Conservation (phyloP, 2,797 vertebrate species). For the Netta rufina region DNA sequence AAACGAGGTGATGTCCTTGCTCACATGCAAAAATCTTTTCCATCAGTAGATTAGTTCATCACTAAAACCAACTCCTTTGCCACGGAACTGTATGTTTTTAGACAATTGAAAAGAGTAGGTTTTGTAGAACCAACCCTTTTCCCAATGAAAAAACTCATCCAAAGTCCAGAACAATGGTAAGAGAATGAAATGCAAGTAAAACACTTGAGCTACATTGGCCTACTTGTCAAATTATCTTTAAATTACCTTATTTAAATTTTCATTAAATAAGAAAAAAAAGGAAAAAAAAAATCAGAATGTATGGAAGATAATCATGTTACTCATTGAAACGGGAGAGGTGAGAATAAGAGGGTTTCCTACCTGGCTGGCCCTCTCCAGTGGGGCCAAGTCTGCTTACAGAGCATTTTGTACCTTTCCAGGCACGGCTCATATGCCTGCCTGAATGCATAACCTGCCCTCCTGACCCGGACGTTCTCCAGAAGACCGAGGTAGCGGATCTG, state of each 20-base stretch:
- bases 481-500: conserved; percentile 95
- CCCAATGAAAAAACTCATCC: not conserved
- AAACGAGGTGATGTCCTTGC: not conserved
- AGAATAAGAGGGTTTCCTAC: conserved; percentile 72
- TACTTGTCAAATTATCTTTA: not conserved
- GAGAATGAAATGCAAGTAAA: not conserved
- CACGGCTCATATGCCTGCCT: conserved; percentile 93
- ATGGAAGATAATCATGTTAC: not conserved
- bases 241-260: not conserved
- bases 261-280: not conserved
- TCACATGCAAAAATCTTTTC: not conserved
- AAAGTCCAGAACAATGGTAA: not conserved
- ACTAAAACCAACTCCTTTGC: not conserved
- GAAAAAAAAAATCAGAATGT: fast-evolving
- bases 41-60: not conserved
- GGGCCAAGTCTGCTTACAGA: conserved; percentile 97
- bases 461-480: conserved; percentile 94
- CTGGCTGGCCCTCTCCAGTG: conserved; percentile 94
- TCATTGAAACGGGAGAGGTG: not conserved
- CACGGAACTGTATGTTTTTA: not conserved
- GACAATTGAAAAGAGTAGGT: not conserved
- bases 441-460: conserved; percentile 95
- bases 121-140: not conserved
- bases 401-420: conserved; percentile 98
- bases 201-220: not conserved